Base-by-base conservation (phyloP, 2,113 vertebrate genomes). In the Cyprinodon variegatus region DNA sequence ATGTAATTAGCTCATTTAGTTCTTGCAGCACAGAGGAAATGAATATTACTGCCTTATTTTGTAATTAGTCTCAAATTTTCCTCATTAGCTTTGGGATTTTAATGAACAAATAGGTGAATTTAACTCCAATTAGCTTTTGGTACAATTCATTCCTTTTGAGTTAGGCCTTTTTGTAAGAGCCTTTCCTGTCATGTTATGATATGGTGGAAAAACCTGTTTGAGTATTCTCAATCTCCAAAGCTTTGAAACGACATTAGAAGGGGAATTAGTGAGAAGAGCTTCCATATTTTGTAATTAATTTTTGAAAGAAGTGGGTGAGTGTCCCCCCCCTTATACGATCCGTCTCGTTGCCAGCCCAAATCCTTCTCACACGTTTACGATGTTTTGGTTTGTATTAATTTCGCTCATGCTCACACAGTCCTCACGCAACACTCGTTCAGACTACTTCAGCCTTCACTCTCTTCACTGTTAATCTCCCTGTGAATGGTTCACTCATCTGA, bases 1-100 rank as follows among this genome's bases (percentile, higher is more conserved):
- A 77, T 91, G 90, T 94, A 94, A 94, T 94, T 91, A 91, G 92
- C 92, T 92, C 90, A 91, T 94, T 91, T 88, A 90, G 82, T 73
- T 82, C 77, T 70, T 88, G 76, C 83, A 73, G 68, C 85, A 83
- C 75, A 78, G 64, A 90, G 77, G 83, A 90, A 89, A 88, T 84
- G 83, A 83, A 91, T 90, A 92, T 93, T 77, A 91, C 89, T 86
- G 89, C 88, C 86, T 88, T 90, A 90, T 92, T 94, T 93, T 89
- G 89, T 90, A 93, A 92, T 94, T 93, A 91, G 86, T 78, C 79
- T 72, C 62, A 91, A 90, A 92, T 90, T 87, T 57, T 92, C 81
- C 89, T 88, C 91, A 88, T 89, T 92, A 93, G 88, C 83, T 90
- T 86, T 86, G 61, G 83, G 88, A 93, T 91, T 91, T 87, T 87